Percentiles rank a stretch among this genome's conserved stretches.
These are phyloP conservation scores for Ethmia dodecea DNA, from an alignment of 2,888 invertebrate species.

Conservation along the genomic window DNA sequence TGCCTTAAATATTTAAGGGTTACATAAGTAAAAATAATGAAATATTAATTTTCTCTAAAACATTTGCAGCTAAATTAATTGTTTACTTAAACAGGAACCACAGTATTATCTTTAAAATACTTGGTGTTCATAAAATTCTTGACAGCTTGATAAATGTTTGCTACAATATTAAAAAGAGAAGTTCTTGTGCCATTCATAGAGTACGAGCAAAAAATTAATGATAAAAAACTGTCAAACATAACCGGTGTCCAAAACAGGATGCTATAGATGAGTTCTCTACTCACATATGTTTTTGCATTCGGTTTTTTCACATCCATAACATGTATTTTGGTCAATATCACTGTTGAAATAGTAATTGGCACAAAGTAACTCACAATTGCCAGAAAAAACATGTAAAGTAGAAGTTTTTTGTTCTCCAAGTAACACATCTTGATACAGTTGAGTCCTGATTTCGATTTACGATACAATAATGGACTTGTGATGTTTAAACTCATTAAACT, in stretches of 20 bases:
- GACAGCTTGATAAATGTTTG: slow-evolving; percentile 63
- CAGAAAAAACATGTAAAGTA: slow-evolving; percentile 54
- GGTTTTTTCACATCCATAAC: slow-evolving; percentile 44
- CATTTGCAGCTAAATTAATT: too few relatives aligned
- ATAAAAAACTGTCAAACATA: slow-evolving; percentile 63
- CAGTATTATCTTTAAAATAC: slow-evolving; percentile 53
- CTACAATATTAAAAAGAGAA: slow-evolving; percentile 56
- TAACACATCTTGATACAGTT: slow-evolving; percentile 56
- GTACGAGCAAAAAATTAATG: slow-evolving; percentile 56
- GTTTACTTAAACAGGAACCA: slow-evolving; percentile 40
- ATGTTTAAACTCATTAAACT: slow-evolving; percentile 31
- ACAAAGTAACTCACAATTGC: slow-evolving; percentile 56
- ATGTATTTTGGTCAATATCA: slow-evolving; percentile 62
- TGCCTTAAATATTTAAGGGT: too few relatives aligned
- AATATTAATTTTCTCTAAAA: too few relatives aligned
- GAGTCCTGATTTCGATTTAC: slow-evolving; percentile 7
- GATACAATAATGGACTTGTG: slow-evolving; percentile 24
- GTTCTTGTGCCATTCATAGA: slow-evolving; percentile 48
- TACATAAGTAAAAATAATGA: not conserved
- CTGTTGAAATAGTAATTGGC: slow-evolving; percentile 60
- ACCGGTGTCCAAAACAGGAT: slow-evolving; percentile 67
- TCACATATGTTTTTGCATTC: slow-evolving; percentile 49
- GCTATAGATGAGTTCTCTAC: slow-evolving; percentile 58
- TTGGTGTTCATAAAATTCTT: slow-evolving; percentile 65
- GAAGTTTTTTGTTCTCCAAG: slow-evolving; percentile 50